Evolutionary conservation across 2,888 invertebrate genomes (phyloP).

Genomic region (Therioaphis trifolii): DNA sequence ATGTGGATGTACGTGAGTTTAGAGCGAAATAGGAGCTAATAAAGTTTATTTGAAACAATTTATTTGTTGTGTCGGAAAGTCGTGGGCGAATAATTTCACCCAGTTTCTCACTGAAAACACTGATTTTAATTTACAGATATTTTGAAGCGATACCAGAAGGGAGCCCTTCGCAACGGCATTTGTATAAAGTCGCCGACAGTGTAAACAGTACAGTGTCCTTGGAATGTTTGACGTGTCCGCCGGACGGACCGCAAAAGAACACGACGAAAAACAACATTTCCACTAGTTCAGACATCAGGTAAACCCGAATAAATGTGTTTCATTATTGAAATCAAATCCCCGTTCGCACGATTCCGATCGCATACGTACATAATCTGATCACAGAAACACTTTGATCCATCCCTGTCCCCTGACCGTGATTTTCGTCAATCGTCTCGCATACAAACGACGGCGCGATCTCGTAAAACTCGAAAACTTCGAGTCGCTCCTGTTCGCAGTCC

Average conservation of each 20-base stretch:
- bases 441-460: no score
- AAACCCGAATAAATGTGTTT: no score
- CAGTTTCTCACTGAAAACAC: background rate
- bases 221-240: slow-evolving; percentile 74
- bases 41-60: background rate
- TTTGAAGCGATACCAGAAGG: slow-evolving; percentile 83
- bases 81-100: background rate
- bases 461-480: background rate
- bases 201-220: slow-evolving; percentile 70
- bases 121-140: slow-evolving; percentile 73
- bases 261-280: slow-evolving; percentile 19
- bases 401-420: no score
- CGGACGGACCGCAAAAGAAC: slow-evolving; percentile 48
- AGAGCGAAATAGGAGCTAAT: no score
- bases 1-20: no score
- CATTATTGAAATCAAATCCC: no score
- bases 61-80: background rate
- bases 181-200: slow-evolving; percentile 77
- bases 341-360: no score
- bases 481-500: background rate
- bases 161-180: slow-evolving; percentile 82
- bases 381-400: no score
- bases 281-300: slow-evolving; percentile 54
- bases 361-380: no score
- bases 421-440: no score